Base-by-base conservation (phyloP, 2,113 vertebrate species). In the Ptychochromis oligacanthus region DNA sequence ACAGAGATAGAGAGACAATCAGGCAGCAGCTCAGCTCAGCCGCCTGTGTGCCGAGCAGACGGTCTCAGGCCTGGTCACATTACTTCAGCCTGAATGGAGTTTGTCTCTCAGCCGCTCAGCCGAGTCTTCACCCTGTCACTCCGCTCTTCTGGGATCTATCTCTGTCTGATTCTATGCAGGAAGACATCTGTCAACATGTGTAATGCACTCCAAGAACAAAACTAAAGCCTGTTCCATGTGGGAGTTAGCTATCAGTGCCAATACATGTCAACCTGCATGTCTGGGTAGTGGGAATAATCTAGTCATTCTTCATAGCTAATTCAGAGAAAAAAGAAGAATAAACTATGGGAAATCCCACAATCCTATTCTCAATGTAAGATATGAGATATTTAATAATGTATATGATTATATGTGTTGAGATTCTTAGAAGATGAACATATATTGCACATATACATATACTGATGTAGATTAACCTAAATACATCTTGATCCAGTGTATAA, bases 181-280 rank as follows among this genome's bases (percentile, higher is more conserved):
- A 67, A 92, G 93, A 93, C 94, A 95, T 95, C 90, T 95, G 94
- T 95, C 93, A 92, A 90, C 90, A 92, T 80, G 86, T 89, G 91
- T 92, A 91, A 91, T 58, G 52, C 76, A 88, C 86, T 82, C 83
- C 77, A 89, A 82, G 87, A 93, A 93, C 92, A 92, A 89, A 91
- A 87, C 90, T 83, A 22, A 83, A 91, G 75, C 54, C 76, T 80
- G 79, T 75, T 85, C 87, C 82, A 80, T 31, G 70, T 80, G 90
- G 91, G 92, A 85, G 57, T 80, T 56, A 70, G 82, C 78, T 84
- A 92, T 93, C 93, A 87, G 75, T 82, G 88, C 77, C 88, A 93
- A 88, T 92, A 83, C 46, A 58, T 38, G 34, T 91, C 89, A 92
- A 81, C 82, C 81, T 84, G 80, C 49, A 52, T 28, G 26, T 28